These are phyloP conservation scores for Hippopotamus amphibius DNA, from an alignment of 2,113 vertebrate species.

Conservation along the genomic window DNA sequence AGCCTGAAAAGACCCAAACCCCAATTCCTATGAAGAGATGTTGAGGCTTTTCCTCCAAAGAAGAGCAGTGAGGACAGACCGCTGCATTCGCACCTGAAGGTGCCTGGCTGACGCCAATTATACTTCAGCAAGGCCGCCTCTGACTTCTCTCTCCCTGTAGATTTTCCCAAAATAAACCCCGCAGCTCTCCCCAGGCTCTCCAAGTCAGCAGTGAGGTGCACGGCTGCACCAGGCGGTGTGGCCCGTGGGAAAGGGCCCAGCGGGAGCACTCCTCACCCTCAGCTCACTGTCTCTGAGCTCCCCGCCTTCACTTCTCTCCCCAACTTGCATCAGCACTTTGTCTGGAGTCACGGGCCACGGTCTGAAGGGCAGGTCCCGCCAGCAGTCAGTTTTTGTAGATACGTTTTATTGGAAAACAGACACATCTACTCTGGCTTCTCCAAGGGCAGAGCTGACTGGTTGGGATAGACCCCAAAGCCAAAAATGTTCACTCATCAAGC, in stretches of 20 bases:
- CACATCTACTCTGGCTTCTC: not conserved
- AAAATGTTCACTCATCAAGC: not conserved
- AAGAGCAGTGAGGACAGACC: not conserved
- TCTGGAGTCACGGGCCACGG: not conserved
- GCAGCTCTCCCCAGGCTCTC: not conserved
- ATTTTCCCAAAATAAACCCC: not conserved
- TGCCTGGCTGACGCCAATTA: not conserved
- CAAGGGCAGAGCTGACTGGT: not conserved
- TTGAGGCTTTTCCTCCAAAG: not conserved
- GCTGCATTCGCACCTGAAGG: not conserved
- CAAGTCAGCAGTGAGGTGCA: not conserved
- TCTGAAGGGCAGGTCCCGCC: not conserved
- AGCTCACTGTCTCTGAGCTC: too few species aligned
- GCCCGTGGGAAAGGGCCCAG: not conserved
- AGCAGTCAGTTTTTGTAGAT: not conserved
- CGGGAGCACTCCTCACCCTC: accelerated
- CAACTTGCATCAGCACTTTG: not conserved
- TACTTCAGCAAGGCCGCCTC: not conserved
- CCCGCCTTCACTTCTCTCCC: too few species aligned
- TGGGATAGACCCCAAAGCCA: not conserved
- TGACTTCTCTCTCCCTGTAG: not conserved
- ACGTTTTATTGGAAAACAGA: not conserved
- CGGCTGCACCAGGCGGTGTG: too few species aligned
- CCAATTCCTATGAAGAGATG: not conserved
- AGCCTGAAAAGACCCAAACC: not conserved